phyloP scores from a whole-genome alignment of 2,888 invertebrate genomes.

The Agrilus mali region DNA sequence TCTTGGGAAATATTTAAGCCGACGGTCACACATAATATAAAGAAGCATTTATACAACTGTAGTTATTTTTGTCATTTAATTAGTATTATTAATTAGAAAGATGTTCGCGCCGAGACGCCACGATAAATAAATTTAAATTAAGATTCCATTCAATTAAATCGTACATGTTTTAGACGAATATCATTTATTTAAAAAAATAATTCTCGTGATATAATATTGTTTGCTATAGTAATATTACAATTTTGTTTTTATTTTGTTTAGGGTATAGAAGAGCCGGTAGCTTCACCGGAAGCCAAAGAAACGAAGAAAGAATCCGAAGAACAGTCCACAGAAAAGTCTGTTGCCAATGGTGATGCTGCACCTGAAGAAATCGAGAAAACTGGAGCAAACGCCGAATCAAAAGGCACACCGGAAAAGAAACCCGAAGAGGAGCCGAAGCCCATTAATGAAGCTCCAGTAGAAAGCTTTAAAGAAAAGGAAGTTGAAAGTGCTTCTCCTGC shows the following conservation, averaged over 20 bases:
- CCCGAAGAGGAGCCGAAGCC: slow-evolving; percentile 17
- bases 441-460: slow-evolving; percentile 9
- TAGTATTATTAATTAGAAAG: too few relatives aligned
- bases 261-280: slow-evolving; percentile 5
- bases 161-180: too few relatives aligned
- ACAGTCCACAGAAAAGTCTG: slow-evolving; percentile 10
- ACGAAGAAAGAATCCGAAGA: slow-evolving; percentile 9
- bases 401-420: slow-evolving; percentile 14
- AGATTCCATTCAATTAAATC: too few relatives aligned
- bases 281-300: slow-evolving; percentile 3
- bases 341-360: slow-evolving; percentile 15
- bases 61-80: too few relatives aligned
- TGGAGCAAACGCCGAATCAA: slow-evolving; percentile 13
- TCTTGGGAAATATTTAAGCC: too few relatives aligned
- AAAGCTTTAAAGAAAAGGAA: slow-evolving; percentile 12
- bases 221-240: too few relatives aligned
- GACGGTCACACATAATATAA: too few relatives aligned
- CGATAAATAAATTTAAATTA: too few relatives aligned
- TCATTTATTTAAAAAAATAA: too few relatives aligned
- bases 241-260: not conserved
- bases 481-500: slow-evolving; percentile 11
- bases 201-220: too few relatives aligned
- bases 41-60: too few relatives aligned
- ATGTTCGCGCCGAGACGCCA: too few relatives aligned
- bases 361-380: slow-evolving; percentile 13